Percentiles rank a stretch among this genome's conserved stretches.
Evolutionary conservation across 2,797 vertebrate species (phyloP).

Genomic region (Heterohyrax brucei): DNA sequence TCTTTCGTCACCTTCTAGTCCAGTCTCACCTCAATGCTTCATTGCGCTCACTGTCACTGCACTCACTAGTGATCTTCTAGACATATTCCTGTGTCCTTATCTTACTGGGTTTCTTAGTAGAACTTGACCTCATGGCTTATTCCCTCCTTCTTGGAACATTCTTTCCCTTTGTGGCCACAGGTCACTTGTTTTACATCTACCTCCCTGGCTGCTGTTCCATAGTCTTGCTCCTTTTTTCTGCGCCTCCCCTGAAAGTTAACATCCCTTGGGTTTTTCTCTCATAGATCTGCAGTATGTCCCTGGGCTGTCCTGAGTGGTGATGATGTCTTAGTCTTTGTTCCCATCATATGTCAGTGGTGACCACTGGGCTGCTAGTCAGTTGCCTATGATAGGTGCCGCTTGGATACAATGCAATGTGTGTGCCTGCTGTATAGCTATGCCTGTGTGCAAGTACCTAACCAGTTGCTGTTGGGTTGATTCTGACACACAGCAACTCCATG

Average conservation of each 20-base stretch:
- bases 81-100: not conserved
- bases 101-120: not conserved
- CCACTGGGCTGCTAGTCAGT: not conserved
- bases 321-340: not conserved
- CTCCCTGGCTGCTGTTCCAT: not conserved
- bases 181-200: not conserved
- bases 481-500: not conserved
- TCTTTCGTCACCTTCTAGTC: not conserved
- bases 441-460: not conserved
- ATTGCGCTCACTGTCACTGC: not conserved
- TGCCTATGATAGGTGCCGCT: not conserved
- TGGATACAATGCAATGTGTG: not conserved
- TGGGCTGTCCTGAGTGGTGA: not conserved
- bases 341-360: not conserved
- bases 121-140: not conserved
- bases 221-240: not conserved
- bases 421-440: not conserved
- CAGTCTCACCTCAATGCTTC: not conserved
- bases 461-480: not conserved
- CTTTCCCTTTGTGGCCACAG: not conserved
- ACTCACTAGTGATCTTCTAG: not conserved
- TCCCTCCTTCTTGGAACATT: not conserved
- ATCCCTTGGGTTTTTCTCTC: not conserved
- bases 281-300: not conserved
- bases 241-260: not conserved